Evolutionary conservation across 2,888 invertebrate genomes (phyloP).

Genomic region (Diadromus collaris): DNA sequence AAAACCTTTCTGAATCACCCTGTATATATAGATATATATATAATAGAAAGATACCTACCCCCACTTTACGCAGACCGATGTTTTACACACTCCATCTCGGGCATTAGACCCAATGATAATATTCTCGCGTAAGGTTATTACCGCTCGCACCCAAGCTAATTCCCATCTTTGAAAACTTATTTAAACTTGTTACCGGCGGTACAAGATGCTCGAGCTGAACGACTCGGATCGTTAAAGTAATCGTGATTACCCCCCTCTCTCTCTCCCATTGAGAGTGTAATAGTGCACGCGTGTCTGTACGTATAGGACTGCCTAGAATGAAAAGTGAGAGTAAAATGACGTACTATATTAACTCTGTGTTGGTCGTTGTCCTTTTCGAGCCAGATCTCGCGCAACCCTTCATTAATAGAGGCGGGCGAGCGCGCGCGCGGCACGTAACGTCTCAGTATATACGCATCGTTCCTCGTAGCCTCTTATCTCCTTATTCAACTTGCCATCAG

Average conservation of each 20-base stretch:
- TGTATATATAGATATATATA: too few relatives aligned
- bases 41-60: too few relatives aligned
- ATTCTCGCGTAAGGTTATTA: slow-evolving; percentile 37
- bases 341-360: background rate
- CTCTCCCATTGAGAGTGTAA: slow-evolving; percentile 11
- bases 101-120: slow-evolving; percentile 47
- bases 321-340: slow-evolving; percentile 38
- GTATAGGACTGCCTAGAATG: slow-evolving; percentile 10
- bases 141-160: slow-evolving; percentile 36
- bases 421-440: slow-evolving; percentile 39
- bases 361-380: slow-evolving; percentile 48
- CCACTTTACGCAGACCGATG: background rate
- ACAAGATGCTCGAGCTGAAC: slow-evolving; percentile 32
- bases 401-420: slow-evolving; percentile 47
- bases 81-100: slow-evolving; percentile 4
- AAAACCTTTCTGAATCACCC: too few relatives aligned
- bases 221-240: slow-evolving; percentile 54
- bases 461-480: background rate
- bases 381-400: slow-evolving; percentile 51
- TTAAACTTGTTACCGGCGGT: slow-evolving; percentile 44
- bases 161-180: slow-evolving; percentile 48
- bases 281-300: slow-evolving; percentile 35
- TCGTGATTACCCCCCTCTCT: slow-evolving; percentile 40
- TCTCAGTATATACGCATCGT: slow-evolving; percentile 35
- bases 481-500: background rate